Conservation (phyloP, 2,797 vertebrate species). For the Thripadectes ignobilis region DNA sequence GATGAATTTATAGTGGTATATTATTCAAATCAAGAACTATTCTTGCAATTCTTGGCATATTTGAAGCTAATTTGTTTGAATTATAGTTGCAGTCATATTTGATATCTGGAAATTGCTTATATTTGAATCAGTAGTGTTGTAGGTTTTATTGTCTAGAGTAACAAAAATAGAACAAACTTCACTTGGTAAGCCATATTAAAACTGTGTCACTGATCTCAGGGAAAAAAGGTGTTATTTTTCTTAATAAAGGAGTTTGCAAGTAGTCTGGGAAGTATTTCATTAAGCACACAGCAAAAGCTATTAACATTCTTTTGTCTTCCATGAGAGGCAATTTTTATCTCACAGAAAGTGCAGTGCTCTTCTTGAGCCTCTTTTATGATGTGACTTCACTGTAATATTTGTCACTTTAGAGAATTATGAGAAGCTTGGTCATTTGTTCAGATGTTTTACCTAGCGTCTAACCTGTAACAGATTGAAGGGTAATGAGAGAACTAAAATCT, state of each 20-base stretch:
- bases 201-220: background rate
- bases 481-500: background rate
- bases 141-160: background rate
- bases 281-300: background rate
- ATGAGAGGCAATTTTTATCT: background rate
- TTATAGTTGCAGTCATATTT: background rate
- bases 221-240: background rate
- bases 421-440: background rate
- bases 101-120: background rate
- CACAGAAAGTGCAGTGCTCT: background rate
- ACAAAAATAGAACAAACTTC: background rate
- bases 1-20: background rate
- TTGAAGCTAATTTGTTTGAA: background rate
- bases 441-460: background rate
- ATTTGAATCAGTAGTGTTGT: background rate
- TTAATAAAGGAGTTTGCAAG: background rate
- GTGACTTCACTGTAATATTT: background rate
- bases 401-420: background rate
- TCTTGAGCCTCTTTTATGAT: background rate
- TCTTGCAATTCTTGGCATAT: background rate
- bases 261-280: background rate
- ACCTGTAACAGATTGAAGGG: background rate
- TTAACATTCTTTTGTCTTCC: constrained; percentile 7
- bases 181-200: background rate
- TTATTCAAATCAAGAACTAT: background rate